Evolutionary conservation across 2,888 invertebrate species (phyloP).

Genomic region (Lithosia quadra): DNA sequence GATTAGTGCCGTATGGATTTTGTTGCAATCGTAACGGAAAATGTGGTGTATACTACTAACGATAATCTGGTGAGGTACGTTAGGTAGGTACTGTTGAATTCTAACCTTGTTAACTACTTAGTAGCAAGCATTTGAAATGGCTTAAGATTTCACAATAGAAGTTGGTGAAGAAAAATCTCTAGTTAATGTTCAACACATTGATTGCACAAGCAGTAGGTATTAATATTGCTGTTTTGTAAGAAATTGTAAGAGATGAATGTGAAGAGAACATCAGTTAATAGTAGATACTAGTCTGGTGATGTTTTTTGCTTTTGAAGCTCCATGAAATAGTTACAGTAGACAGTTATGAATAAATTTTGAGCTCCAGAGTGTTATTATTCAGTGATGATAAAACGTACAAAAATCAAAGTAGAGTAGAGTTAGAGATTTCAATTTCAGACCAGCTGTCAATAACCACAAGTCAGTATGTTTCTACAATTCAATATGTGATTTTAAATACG

Average conservation of each 20-base stretch:
- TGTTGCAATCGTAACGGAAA: conserved; percentile 49
- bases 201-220: background rate
- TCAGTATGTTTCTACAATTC: background rate
- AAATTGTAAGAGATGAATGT: background rate
- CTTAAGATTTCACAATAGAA: background rate
- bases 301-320: too few species aligned
- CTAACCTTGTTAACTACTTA: background rate
- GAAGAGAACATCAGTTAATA: background rate
- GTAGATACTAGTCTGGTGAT: too few species aligned
- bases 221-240: background rate
- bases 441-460: background rate
- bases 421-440: too few species aligned
- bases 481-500: background rate
- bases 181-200: background rate
- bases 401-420: too few species aligned
- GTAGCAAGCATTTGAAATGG: background rate
- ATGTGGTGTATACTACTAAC: conserved; percentile 34
- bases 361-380: too few species aligned
- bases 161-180: background rate
- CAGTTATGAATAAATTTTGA: too few species aligned
- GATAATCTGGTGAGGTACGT: conserved; percentile 42
- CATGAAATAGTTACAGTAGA: too few species aligned
- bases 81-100: conserved; percentile 21
- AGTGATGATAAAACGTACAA: too few species aligned
- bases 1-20: conserved; percentile 60